A percentile compares a stretch with the other conserved stretches of the same genome.
phyloP scores from a whole-genome alignment of 2,888 invertebrate genomes.

The Apamea sordens region DNA sequence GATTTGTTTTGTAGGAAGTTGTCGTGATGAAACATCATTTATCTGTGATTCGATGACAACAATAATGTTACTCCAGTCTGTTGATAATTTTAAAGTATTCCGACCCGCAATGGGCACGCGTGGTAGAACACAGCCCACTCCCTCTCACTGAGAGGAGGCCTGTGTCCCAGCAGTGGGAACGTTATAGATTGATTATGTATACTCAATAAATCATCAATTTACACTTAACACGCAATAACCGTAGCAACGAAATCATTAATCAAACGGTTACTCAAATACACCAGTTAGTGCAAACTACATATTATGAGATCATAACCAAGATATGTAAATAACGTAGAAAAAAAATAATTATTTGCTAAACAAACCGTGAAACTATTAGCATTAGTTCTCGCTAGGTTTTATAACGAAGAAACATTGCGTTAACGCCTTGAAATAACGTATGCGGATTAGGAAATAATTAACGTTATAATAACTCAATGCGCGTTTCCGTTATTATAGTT shows the following conservation, averaged over 20 bases:
- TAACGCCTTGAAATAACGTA: conserved; percentile 53
- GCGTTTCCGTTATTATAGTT: conserved; percentile 55
- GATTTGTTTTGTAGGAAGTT: background rate
- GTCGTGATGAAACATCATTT: background rate
- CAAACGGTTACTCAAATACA: background rate
- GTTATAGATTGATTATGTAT: background rate
- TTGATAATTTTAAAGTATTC: background rate
- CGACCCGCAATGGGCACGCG: background rate
- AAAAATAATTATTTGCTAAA: conserved; percentile 20
- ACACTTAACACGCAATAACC: background rate
- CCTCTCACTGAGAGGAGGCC: background rate
- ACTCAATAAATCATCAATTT: background rate
- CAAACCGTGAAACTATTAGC: conserved; percentile 54
- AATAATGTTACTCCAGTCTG: background rate
- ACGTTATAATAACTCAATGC: conserved; percentile 54
- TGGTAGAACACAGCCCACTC: background rate
- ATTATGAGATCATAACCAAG: conserved; percentile 20
- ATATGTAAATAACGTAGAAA: conserved; percentile 29
- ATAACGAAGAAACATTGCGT: conserved; percentile 44
- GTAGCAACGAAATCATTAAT: background rate
- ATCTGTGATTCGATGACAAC: background rate
- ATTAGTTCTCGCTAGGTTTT: conserved; percentile 26
- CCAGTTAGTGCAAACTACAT: background rate
- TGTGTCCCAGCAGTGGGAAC: background rate
- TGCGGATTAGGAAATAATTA: conserved; percentile 53